These are phyloP conservation scores for Macrosoma leucophasiata DNA, from an alignment of 2,888 invertebrate species.

Conservation along the genomic window DNA sequence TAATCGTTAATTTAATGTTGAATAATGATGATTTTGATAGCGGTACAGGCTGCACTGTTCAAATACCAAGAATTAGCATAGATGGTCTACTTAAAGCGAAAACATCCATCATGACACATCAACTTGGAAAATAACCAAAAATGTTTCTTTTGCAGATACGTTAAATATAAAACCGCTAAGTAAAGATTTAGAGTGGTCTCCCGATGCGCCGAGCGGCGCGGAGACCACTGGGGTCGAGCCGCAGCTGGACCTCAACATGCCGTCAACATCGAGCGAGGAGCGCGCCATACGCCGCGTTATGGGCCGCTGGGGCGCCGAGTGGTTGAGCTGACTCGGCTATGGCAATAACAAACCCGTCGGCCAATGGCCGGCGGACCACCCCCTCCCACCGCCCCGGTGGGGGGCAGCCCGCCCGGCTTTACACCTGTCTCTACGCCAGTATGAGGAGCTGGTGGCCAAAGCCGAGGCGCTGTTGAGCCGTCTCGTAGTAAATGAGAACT, in stretches of 20 bases:
- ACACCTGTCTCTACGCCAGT: conserved; percentile 84
- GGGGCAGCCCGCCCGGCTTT: conserved; percentile 75
- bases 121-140: too few species aligned
- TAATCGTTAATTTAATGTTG: too few species aligned
- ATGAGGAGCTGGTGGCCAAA: conserved; percentile 87
- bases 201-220: conserved; percentile 52
- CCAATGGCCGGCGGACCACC: conserved; percentile 66
- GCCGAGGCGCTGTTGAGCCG: conserved; percentile 90
- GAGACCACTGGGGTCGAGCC: conserved; percentile 60
- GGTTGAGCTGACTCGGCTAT: conserved; percentile 97
- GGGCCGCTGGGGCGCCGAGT: conserved; percentile 94
- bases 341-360: conserved; percentile 43
- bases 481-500: conserved; percentile 89
- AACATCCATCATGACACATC: too few species aligned
- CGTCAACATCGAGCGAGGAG: conserved; percentile 64
- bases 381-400: conserved; percentile 67
- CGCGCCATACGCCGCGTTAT: conserved; percentile 74
- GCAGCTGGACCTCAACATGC: conserved; percentile 34
- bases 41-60: too few species aligned
- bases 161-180: conserved; percentile 76
- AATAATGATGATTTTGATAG: too few species aligned
- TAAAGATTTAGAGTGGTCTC: conserved; percentile 68
- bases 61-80: too few species aligned
- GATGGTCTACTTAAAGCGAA: too few species aligned
- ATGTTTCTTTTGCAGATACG: conserved; percentile 65